These are phyloP conservation scores for Cotesia typhae DNA, from an alignment of 1,140 invertebrate species.

Conservation along the genomic window DNA sequence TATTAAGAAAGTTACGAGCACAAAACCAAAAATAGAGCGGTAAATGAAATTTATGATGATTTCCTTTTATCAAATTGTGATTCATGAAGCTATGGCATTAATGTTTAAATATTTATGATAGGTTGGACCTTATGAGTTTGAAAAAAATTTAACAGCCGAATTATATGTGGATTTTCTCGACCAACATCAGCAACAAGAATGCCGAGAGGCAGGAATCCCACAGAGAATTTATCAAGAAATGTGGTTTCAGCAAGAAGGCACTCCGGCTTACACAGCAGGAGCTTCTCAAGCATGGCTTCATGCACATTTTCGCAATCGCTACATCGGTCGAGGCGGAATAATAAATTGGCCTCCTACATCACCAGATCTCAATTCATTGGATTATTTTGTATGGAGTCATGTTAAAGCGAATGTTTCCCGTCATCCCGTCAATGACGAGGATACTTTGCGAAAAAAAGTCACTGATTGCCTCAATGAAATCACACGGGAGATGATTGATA, in stretches of 20 bases:
- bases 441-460: constrained; percentile 22
- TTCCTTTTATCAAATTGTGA: too few relatives aligned
- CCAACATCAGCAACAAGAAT: constrained; percentile 45
- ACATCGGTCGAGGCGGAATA: constrained; percentile 19
- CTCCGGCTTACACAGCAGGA: constrained; percentile 12
- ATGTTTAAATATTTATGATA: neutral
- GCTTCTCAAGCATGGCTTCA: neutral
- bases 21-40: too few relatives aligned
- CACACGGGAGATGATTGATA: constrained; percentile 16
- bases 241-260: constrained; percentile 47
- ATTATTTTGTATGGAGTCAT: constrained; percentile 49
- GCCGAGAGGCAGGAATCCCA: constrained; percentile 36
- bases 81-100: neutral
- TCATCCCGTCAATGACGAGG: constrained; percentile 10
- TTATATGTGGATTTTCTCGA: neutral
- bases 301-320: constrained; percentile 3
- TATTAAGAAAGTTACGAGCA: too few relatives aligned
- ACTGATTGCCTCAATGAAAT: constrained; percentile 4
- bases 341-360: constrained; percentile 39
- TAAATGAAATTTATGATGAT: too few relatives aligned
- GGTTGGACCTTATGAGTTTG: constrained; percentile 9
- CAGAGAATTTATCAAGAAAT: constrained; percentile 16
- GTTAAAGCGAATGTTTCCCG: constrained; percentile 51
- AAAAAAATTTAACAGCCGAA: neutral
- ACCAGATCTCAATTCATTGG: constrained; percentile 44